Percentiles rank a stretch among this genome's conserved stretches.
Conservation (phyloP, 2,888 invertebrate genomes). For the Ophion costatus region DNA sequence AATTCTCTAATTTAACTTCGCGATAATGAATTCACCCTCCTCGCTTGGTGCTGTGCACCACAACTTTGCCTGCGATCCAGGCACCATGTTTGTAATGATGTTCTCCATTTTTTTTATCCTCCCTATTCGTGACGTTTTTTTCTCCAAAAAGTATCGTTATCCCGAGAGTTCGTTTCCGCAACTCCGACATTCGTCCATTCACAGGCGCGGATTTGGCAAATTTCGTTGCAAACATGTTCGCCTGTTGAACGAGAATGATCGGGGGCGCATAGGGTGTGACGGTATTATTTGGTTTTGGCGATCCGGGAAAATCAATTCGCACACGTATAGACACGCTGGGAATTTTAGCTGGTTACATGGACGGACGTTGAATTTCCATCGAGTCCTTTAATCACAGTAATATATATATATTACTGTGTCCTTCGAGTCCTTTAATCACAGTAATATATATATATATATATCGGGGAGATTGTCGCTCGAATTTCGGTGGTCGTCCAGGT, state of each 20-base stretch:
- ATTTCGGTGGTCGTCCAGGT: not conserved
- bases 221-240: constrained; percentile 22
- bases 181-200: not conserved
- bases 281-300: constrained; percentile 25
- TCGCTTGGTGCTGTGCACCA: too few species aligned
- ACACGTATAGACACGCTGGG: not conserved
- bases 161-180: too few species aligned
- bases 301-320: constrained; percentile 20
- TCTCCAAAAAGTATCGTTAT: too few species aligned
- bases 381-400: constrained; percentile 18
- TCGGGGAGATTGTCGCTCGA: not conserved
- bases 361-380: constrained; percentile 1
- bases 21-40: too few species aligned
- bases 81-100: too few species aligned
- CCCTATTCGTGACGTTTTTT: too few species aligned
- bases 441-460: constrained; percentile 22
- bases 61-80: too few species aligned
- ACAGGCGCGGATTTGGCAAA: constrained; percentile 16
- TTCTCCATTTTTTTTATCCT: too few species aligned
- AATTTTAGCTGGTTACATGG: constrained; percentile 9
- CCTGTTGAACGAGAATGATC: not conserved
- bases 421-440: too few species aligned
- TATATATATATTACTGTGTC: too few species aligned
- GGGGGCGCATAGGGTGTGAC: not conserved
- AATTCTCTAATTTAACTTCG: too few species aligned